These are phyloP conservation scores for Notoglanidium macrostoma DNA, from an alignment of 2,797 vertebrate genomes.

Conservation along the genomic window DNA sequence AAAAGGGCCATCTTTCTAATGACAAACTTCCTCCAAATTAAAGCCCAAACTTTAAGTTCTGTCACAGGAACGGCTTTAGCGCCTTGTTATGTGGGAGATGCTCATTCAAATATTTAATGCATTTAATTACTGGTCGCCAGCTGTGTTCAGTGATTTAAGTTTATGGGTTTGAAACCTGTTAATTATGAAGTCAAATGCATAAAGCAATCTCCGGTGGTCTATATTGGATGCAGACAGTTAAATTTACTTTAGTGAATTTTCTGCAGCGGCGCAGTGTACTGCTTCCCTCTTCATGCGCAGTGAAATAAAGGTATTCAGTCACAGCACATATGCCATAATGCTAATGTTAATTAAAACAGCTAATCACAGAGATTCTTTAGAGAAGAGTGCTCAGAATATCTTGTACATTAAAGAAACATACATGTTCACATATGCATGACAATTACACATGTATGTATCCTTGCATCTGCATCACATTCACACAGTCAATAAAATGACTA, in stretches of 20 bases:
- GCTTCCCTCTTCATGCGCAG: conserved; percentile 55
- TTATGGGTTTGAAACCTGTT: conserved; percentile 85
- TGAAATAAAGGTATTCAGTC: conserved; percentile 63
- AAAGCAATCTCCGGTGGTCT: conserved; percentile 80
- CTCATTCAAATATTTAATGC: conserved; percentile 84
- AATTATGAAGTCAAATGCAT: conserved; percentile 85
- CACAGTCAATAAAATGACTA: conserved; percentile 1
- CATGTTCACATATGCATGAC: neutral
- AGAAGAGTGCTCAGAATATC: conserved; percentile 47
- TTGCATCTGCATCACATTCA: neutral
- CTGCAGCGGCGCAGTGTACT: conserved; percentile 67
- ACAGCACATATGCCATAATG: conserved; percentile 65
- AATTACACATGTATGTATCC: neutral
- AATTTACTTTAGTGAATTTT: conserved; percentile 82
- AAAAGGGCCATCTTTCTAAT: conserved; percentile 39
- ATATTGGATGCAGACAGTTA: conserved; percentile 82
- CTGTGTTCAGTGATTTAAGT: conserved; percentile 84
- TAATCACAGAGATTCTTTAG: conserved; percentile 57
- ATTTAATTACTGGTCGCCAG: conserved; percentile 84
- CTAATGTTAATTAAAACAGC: conserved; percentile 64
- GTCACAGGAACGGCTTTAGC: conserved; percentile 57
- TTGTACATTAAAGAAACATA: conserved; percentile 38
- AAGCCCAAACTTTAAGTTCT: conserved; percentile 58
- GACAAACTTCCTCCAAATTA: conserved; percentile 35
- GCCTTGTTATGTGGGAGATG: conserved; percentile 80